Evolutionary conservation across 2,888 invertebrate species (phyloP).

Genomic region (Dendrolimus houi): DNA sequence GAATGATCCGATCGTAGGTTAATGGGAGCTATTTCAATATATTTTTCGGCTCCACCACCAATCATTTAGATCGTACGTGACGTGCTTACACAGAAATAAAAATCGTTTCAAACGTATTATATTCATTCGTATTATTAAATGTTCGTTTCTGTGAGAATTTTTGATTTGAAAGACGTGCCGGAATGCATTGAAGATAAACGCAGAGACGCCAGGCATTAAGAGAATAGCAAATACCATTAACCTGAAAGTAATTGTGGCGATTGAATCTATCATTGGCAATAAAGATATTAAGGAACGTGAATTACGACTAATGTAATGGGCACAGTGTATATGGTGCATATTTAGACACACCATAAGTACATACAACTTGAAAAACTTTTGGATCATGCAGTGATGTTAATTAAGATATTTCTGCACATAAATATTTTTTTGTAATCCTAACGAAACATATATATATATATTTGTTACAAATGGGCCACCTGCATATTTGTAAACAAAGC

Average conservation of each 20-base stretch:
- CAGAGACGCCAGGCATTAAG: neutral
- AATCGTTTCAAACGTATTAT: conserved; percentile 69
- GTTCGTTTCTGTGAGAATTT: conserved; percentile 68
- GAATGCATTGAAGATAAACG: conserved; percentile 30
- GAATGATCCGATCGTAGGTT: conserved; percentile 62
- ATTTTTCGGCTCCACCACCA: conserved; percentile 64
- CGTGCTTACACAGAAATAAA: conserved; percentile 63
- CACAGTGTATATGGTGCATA: no score
- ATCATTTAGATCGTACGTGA: conserved; percentile 70
- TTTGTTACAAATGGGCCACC: no score
- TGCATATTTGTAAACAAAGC: no score
- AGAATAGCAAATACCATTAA: neutral
- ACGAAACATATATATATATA: no score
- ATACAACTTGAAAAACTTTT: no score
- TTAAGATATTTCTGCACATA: no score
- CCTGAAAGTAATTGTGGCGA: neutral
- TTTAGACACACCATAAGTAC: no score
- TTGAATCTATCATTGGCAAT: neutral
- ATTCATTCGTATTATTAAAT: conserved; percentile 69
- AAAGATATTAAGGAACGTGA: neutral
- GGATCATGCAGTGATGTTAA: no score
- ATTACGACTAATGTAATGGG: neutral
- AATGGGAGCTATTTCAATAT: conserved; percentile 65
- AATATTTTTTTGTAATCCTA: no score
- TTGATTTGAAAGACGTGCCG: conserved; percentile 50